Evolutionary conservation across 1,140 invertebrate species (phyloP).

Genomic region (Lamellibrachia luymesi): DNA sequence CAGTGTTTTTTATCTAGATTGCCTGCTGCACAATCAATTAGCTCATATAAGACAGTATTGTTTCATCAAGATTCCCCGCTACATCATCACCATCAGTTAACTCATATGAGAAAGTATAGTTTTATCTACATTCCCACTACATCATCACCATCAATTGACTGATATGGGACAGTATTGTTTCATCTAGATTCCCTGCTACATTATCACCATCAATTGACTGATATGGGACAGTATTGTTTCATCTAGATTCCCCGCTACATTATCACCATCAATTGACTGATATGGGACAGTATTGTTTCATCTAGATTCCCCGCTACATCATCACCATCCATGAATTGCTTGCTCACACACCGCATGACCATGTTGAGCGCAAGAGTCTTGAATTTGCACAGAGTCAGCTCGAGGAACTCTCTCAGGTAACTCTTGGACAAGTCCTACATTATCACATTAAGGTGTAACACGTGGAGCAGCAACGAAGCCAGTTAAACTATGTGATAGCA

Average conservation of each 20-base stretch:
- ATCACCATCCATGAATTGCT: constrained; percentile 87
- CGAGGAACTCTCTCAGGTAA: constrained; percentile 78
- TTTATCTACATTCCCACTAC: constrained; percentile 65
- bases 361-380: constrained; percentile 87
- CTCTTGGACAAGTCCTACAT: constrained; percentile 22
- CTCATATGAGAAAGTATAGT: background rate
- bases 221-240: background rate
- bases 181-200: constrained; percentile 82
- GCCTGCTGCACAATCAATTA: background rate
- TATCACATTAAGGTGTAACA: background rate
- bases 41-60: background rate
- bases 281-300: constrained; percentile 46
- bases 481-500: no score
- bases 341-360: constrained; percentile 89
- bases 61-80: background rate
- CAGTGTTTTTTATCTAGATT: background rate
- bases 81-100: constrained; percentile 41
- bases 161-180: constrained; percentile 49
- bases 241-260: constrained; percentile 82
- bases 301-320: constrained; percentile 86
- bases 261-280: constrained; percentile 83
- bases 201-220: constrained; percentile 69
- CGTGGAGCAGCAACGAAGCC: no score
- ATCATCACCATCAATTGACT: constrained; percentile 68
- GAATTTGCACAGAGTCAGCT: constrained; percentile 85